These are phyloP conservation scores for Parazoanthus atlanticus DNA, from an alignment of 92 coral and sea anemone species.

Conservation along the genomic window DNA sequence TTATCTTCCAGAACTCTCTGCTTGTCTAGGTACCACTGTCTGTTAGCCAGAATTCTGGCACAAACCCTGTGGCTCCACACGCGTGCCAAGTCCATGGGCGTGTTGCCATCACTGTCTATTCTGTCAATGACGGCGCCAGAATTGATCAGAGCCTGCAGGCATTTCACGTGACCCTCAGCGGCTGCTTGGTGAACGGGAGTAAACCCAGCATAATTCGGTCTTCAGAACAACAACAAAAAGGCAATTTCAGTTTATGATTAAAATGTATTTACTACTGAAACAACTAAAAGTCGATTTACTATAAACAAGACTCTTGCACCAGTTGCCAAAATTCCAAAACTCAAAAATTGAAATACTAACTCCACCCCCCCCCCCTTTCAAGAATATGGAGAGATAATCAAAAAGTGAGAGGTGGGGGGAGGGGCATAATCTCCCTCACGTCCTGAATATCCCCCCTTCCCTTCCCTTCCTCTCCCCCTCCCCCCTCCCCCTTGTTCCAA, in stretches of 20 bases:
- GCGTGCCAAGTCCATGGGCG: conserved; percentile 91
- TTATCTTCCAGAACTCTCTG: conserved; percentile 69
- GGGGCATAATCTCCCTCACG: no score
- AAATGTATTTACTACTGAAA: no score
- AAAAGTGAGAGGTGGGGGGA: no score
- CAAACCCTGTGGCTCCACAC: conserved; percentile 95
- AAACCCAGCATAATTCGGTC: conserved; percentile 80
- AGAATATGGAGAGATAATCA: no score
- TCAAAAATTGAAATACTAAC: no score
- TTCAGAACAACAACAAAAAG: conserved; percentile 22
- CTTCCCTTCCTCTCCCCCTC: no score
- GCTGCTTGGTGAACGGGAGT: conserved; percentile 96
- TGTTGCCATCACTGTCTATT: conserved; percentile 73
- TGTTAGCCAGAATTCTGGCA: conserved; percentile 84
- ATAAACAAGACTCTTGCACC: no score
- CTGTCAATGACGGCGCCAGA: conserved; percentile 80
- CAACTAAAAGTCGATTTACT: no score
- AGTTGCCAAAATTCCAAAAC: no score
- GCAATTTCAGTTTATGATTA: not conserved
- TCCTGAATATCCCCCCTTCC: no score
- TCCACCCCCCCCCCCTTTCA: no score
- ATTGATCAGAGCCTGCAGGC: conserved; percentile 74
- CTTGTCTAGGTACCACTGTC: conserved; percentile 94
- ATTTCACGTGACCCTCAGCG: conserved; percentile 88
- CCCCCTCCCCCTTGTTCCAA: no score